Evolutionary conservation across 2,888 invertebrate genomes (phyloP).

Genomic region (Platycnemis pennipes): DNA sequence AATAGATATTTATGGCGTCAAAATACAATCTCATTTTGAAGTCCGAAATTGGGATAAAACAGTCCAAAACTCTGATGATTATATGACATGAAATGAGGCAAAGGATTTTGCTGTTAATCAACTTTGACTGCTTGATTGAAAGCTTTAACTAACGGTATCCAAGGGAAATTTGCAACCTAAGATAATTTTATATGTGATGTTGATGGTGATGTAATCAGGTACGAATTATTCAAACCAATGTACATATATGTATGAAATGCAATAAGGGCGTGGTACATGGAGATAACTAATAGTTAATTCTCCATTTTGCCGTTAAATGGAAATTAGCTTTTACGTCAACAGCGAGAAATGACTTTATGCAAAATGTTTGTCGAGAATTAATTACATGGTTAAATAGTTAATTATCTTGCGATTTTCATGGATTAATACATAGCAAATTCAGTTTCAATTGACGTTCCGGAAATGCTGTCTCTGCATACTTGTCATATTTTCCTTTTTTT

Average conservation of each 20-base stretch:
- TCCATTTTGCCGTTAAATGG: neutral
- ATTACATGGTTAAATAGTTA: neutral
- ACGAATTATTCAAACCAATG: no score
- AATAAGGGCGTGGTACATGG: no score
- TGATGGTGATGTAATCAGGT: no score
- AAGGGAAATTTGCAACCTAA: neutral
- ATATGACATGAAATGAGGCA: neutral
- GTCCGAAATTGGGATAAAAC: neutral
- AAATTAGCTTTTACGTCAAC: no score
- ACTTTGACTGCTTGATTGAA: neutral
- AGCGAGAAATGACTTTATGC: neutral
- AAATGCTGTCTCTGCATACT: neutral
- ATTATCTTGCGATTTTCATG: neutral
- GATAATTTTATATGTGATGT: neutral
- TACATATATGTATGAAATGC: no score
- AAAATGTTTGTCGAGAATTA: neutral
- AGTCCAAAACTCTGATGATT: neutral
- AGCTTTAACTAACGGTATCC: neutral
- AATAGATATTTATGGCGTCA: neutral
- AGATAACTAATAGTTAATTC: neutral
- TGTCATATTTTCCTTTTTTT: neutral
- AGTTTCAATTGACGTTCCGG: neutral
- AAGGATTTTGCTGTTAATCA: neutral
- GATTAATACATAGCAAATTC: neutral
- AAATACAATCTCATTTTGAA: conserved; percentile 23